phyloP scores from a whole-genome alignment of 2,888 invertebrate species.

The Acronicta aceris region DNA sequence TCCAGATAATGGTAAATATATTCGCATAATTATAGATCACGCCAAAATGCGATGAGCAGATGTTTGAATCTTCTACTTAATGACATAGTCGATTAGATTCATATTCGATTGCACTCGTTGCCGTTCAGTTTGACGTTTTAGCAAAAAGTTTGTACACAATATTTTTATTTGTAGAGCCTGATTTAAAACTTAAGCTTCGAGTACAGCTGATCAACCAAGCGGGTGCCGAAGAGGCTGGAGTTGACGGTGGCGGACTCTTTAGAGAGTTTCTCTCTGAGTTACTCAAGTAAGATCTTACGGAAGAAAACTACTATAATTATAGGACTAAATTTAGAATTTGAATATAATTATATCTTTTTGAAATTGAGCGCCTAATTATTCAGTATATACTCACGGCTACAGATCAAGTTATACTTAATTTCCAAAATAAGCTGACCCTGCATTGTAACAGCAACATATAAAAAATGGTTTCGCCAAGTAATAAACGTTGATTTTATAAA shows the following conservation, averaged over 20 bases:
- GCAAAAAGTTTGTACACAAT: neutral
- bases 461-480: too few species aligned
- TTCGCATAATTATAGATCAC: neutral
- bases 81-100: neutral
- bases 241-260: conserved; percentile 99
- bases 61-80: too few species aligned
- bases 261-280: conserved; percentile 98
- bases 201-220: conserved; percentile 97
- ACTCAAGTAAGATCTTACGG: conserved; percentile 91
- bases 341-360: neutral
- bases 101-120: neutral
- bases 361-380: too few species aligned
- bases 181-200: conserved; percentile 94
- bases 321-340: neutral
- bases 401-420: too few species aligned
- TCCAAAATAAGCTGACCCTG: too few species aligned
- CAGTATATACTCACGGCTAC: too few species aligned
- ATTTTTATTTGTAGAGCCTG: conserved; percentile 91
- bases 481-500: too few species aligned
- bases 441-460: too few species aligned
- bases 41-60: too few species aligned
- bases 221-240: conserved; percentile 98
- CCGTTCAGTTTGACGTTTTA: neutral
- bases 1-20: conserved; percentile 93
- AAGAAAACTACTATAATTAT: neutral